Conservation (phyloP, 2,888 invertebrate species). For the Pocota personata region DNA sequence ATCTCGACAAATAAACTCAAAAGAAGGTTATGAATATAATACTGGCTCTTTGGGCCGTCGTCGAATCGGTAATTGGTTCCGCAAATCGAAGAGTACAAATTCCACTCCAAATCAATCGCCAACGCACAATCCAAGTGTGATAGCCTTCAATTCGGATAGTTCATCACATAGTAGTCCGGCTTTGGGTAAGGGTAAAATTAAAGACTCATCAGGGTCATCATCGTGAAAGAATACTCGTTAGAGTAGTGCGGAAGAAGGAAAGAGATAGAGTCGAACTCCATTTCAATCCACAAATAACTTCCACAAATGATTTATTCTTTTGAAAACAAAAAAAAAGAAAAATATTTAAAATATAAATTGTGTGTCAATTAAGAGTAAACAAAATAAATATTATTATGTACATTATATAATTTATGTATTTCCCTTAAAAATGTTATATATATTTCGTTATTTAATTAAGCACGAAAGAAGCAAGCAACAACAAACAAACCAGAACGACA, state of each 20-base stretch:
- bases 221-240: constrained; percentile 48
- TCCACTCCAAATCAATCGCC: constrained; percentile 83
- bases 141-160: constrained; percentile 75
- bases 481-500: constrained; percentile 51
- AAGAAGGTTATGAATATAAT: constrained; percentile 76
- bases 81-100: constrained; percentile 82
- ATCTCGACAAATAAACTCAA: constrained; percentile 75
- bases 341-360: constrained; percentile 20
- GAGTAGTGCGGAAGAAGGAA: background rate
- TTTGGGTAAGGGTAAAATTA: constrained; percentile 63
- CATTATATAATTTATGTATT: constrained; percentile 51
- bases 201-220: constrained; percentile 70
- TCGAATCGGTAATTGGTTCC: constrained; percentile 82
- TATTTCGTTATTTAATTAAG: constrained; percentile 56
- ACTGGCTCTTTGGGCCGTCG: constrained; percentile 82
- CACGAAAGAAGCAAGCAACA: constrained; percentile 47
- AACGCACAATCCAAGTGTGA: constrained; percentile 80
- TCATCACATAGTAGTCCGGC: constrained; percentile 76
- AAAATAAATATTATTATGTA: constrained; percentile 29
- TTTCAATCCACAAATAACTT: constrained; percentile 17
- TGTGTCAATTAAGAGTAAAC: constrained; percentile 61
- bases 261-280: constrained; percentile 54
- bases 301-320: constrained; percentile 3
- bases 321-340: background rate
- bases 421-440: constrained; percentile 30